Conservation (phyloP, 2,113 vertebrate genomes). For the Sardina pilchardus region DNA sequence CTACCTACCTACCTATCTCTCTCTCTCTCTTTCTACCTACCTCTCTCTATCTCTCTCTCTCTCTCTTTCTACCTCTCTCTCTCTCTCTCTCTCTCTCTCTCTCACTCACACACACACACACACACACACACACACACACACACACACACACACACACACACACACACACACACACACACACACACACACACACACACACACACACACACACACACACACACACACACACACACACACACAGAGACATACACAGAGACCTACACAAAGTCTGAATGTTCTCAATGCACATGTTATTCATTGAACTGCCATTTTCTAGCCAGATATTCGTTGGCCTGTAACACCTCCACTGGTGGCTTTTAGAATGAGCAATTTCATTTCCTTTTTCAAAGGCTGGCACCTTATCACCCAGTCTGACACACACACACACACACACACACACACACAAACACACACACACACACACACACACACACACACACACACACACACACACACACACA, state of each 20-base stretch:
- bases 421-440: too few species aligned
- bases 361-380: too few species aligned
- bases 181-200: conserved; percentile 22
- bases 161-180: conserved; percentile 22
- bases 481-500: not conserved
- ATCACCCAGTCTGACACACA: not conserved
- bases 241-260: conserved; percentile 25
- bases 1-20: too few species aligned
- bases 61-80: not conserved
- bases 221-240: conserved; percentile 22
- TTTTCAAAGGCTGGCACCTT: too few species aligned
- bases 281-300: too few species aligned
- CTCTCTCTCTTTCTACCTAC: conserved; percentile 15
- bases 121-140: conserved; percentile 28
- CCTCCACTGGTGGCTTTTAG: too few species aligned
- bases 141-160: conserved; percentile 22
- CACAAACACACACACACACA: not conserved
- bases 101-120: conserved; percentile 23
- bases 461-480: not conserved
- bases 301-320: too few species aligned
- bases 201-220: conserved; percentile 22
- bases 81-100: not conserved
- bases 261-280: not conserved
- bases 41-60: not conserved
- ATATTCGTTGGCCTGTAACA: too few species aligned